phyloP scores from a whole-genome alignment of 2,888 invertebrate species.

The Rhogogaster chlorosoma region DNA sequence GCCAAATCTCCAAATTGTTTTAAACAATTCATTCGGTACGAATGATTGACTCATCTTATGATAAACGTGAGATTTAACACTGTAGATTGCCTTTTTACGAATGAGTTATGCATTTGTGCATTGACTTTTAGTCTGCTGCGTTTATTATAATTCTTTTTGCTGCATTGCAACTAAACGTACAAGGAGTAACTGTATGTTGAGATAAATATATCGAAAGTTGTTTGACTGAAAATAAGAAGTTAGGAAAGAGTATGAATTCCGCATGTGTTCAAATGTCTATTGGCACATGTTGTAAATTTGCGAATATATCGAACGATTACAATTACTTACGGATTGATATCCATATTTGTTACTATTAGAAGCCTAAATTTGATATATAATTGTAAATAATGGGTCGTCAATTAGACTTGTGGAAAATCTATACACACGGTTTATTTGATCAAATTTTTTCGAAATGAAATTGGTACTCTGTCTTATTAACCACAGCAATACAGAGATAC shows the following conservation, averaged over 20 bases:
- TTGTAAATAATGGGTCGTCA: slow-evolving; percentile 34
- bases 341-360: slow-evolving; percentile 9
- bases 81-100: background rate
- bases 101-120: slow-evolving; percentile 13
- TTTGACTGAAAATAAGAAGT: slow-evolving; percentile 23
- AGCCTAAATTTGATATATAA: slow-evolving; percentile 14
- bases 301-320: slow-evolving; percentile 25
- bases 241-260: slow-evolving; percentile 5
- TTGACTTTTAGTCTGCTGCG: slow-evolving; percentile 4
- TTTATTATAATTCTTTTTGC: background rate
- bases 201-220: background rate
- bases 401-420: background rate
- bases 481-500: background rate
- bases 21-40: background rate
- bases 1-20: slow-evolving; percentile 6
- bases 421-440: background rate
- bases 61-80: background rate
- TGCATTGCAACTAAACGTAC: slow-evolving; percentile 6
- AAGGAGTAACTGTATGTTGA: background rate
- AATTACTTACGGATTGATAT: slow-evolving; percentile 17
- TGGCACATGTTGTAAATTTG: slow-evolving; percentile 26
- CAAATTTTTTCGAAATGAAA: background rate
- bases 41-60: background rate
- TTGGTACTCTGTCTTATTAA: slow-evolving; percentile 19
- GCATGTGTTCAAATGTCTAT: slow-evolving; percentile 26